Base-by-base conservation (phyloP, 2,113 vertebrate species). In the Neotoma lepida region DNA sequence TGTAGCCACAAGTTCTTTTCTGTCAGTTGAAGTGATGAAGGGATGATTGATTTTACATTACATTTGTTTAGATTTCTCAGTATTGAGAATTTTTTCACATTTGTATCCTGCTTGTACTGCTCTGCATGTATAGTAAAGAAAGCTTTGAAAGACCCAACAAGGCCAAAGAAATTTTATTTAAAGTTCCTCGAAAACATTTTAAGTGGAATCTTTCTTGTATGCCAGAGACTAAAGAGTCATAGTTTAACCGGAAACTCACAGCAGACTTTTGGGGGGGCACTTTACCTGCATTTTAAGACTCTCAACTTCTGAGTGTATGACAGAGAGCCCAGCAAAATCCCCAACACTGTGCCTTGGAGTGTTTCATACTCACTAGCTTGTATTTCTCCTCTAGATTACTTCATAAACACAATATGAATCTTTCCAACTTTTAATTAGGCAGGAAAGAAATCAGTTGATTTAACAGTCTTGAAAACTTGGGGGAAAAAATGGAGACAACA, bases 41-140 rank as follows among this genome's bases (percentile, higher is more conserved):
- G 30, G 35, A 22, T 95, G 76, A 95, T 96, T 95, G 92, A 90
- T 95, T 98, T 64, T 91, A 1, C 35, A 95, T 85, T 18, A 76
- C 46, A 88, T 95, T 97, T 96, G 33, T 88, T 9, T 49, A 82
- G 35, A 35, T 89, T 94, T 94, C 73, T 30, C 28, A 64, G 17
- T 64, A 33, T 63, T 91, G 66, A 82, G 85, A 70, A 73, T 24
- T 58, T 5, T 46, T 70, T 33, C 6, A 64, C 35, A 87, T 84
- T 66, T 14, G 76, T 66, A 39, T 14, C 41, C 51, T 7, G 54
- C 28, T 6, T 49, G 74, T 81, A 44, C 51, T 86, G 15, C 76
- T 82, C 85, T 94, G 26, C 51, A 33, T 39, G 17, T n/a, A 18
- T 46, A 93, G 71, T 61, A 87, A 91, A 94, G 54, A 15, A 68